phyloP scores from a whole-genome alignment of 2,888 invertebrate species.

The Melanophora roralis region DNA sequence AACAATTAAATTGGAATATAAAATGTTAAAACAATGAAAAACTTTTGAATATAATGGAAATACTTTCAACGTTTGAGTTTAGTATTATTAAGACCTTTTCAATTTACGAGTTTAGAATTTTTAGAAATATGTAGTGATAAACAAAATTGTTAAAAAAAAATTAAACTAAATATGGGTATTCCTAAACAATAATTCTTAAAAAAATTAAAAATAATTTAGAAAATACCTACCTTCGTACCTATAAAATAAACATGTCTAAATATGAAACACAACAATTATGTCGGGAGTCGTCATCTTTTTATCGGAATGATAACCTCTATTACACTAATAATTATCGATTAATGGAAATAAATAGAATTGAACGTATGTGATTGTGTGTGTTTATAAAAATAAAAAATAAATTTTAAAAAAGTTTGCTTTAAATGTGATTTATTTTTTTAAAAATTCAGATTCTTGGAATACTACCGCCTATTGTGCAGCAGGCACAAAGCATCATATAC shows the following conservation, averaged over 20 bases:
- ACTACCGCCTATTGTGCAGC: constrained; percentile 56
- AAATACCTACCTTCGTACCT: no score
- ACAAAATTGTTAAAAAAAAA: constrained; percentile 13
- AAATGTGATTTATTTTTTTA: constrained; percentile 1
- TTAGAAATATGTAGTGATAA: constrained; percentile 3
- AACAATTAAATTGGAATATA: background rate
- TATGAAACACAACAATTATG: constrained; percentile 63
- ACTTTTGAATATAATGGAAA: constrained; percentile 34
- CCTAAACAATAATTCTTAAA: background rate
- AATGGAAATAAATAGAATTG: constrained; percentile 61
- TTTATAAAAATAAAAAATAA: background rate
- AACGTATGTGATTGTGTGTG: constrained; percentile 54
- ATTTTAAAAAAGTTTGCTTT: background rate
- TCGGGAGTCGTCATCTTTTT: constrained; percentile 58
- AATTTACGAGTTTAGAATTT: constrained; percentile 24
- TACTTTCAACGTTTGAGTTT: constrained; percentile 36
- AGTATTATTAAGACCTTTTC: constrained; percentile 45
- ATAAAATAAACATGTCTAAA: constrained; percentile 54
- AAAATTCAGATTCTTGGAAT: constrained; percentile 62
- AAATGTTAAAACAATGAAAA: constrained; percentile 20
- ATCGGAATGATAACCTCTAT: constrained; percentile 60
- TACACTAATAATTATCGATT: constrained; percentile 61
- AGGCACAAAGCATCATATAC: constrained; percentile 49
- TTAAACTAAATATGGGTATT: background rate
- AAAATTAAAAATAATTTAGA: background rate